These are phyloP conservation scores for Drosophila trapezifrons DNA, from an alignment of 1,140 invertebrate genomes.

Conservation along the genomic window DNA sequence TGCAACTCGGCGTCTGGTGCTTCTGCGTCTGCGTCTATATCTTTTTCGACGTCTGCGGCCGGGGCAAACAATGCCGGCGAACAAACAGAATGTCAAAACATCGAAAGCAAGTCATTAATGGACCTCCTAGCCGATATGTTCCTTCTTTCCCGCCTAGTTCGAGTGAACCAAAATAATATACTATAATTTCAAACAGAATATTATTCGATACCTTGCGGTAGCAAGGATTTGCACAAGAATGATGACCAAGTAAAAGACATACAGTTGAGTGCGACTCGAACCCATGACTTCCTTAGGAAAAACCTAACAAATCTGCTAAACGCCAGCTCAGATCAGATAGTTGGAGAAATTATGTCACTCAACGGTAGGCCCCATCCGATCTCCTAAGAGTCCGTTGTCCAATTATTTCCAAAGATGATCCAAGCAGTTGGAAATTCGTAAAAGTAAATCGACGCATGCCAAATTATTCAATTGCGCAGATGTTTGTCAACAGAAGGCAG, in stretches of 20 bases:
- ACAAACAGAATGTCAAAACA: conserved; percentile 77
- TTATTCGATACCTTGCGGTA: not conserved
- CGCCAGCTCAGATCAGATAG: not conserved
- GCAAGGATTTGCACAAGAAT: too few species aligned
- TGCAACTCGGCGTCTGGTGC: conserved; percentile 20
- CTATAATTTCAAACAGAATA: not conserved
- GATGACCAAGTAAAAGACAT: too few species aligned
- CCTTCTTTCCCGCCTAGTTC: not conserved
- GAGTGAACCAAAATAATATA: not conserved
- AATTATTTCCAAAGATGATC: conserved; percentile 25
- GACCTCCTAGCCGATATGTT: conserved; percentile 18
- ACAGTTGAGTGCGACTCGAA: too few species aligned
- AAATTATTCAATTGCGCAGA: conserved; percentile 61
- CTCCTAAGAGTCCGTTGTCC: not conserved
- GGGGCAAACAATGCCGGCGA: conserved; percentile 59
- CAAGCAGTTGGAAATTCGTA: conserved; percentile 21
- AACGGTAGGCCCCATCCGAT: not conserved
- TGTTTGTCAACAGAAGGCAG: conserved; percentile 60
- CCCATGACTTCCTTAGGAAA: too few species aligned
- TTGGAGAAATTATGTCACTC: conserved; percentile 1
- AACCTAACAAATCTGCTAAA: too few species aligned
- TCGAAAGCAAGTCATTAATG: conserved; percentile 80
- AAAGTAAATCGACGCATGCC: conserved; percentile 59
- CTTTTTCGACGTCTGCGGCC: conserved; percentile 47
- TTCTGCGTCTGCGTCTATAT: conserved; percentile 29